phyloP scores from a whole-genome alignment of 2,888 invertebrate species.

The Microdon myrmicae region DNA sequence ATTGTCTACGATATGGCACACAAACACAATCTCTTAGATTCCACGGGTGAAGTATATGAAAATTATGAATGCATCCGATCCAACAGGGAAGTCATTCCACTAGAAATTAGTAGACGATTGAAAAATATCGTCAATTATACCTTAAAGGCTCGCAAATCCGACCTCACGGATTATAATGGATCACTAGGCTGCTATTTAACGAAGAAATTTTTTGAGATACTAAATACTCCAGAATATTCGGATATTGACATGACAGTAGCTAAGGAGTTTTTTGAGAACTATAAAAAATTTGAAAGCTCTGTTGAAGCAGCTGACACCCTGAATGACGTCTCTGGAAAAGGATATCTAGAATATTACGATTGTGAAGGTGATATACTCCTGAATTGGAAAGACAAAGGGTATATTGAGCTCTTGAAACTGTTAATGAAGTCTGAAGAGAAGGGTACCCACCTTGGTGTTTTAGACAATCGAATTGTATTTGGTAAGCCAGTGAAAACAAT shows the following conservation, averaged over 20 bases:
- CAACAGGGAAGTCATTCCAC: constrained; percentile 64
- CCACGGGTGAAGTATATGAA: constrained; percentile 63
- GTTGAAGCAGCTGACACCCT: constrained; percentile 74
- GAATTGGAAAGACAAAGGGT: constrained; percentile 82
- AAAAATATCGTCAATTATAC: constrained; percentile 67
- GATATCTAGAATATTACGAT: constrained; percentile 73
- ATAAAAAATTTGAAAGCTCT: constrained; percentile 68
- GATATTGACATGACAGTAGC: constrained; percentile 67
- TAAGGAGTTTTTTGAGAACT: constrained; percentile 72
- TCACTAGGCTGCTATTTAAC: constrained; percentile 63
- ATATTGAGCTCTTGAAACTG: constrained; percentile 74
- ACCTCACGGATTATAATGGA: constrained; percentile 61
- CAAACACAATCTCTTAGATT: constrained; percentile 60
- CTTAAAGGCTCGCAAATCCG: constrained; percentile 61
- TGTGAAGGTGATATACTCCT: constrained; percentile 78
- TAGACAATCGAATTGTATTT: constrained; percentile 63
- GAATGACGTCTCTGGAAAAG: constrained; percentile 75
- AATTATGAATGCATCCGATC: constrained; percentile 63
- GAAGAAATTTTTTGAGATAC: constrained; percentile 61
- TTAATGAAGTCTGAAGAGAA: constrained; percentile 67
- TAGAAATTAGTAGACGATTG: constrained; percentile 63
- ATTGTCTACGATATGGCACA: constrained; percentile 62
- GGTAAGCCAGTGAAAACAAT: constrained; percentile 58
- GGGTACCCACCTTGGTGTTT: constrained; percentile 58
- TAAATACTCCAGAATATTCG: constrained; percentile 60